Conservation (phyloP, 2,113 vertebrate species). For the Sinosuthora webbiana region DNA sequence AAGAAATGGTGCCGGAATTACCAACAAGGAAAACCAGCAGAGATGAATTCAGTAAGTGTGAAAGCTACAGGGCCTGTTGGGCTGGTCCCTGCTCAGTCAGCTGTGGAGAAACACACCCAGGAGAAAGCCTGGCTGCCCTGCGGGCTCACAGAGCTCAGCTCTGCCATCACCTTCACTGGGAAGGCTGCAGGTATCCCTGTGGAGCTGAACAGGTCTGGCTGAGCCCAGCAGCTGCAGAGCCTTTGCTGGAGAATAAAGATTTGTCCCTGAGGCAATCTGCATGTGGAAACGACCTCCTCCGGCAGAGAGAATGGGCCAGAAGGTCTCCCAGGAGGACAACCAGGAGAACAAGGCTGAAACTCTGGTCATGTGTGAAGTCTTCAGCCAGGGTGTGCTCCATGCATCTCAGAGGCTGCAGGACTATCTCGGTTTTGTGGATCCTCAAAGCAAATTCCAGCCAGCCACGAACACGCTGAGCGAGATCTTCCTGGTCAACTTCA, state of each 20-base stretch:
- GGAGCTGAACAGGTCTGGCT: neutral
- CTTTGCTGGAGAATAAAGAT: neutral
- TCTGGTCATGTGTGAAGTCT: conserved; percentile 22
- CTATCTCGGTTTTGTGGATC: conserved; percentile 67
- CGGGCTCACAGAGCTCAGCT: neutral
- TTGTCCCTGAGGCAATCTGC: neutral
- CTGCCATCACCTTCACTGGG: neutral
- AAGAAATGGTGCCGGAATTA: neutral
- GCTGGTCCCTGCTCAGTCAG: neutral
- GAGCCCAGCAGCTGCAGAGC: neutral
- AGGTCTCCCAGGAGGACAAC: neutral
- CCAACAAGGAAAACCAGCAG: neutral
- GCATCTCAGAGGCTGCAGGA: conserved; percentile 60
- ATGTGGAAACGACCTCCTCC: neutral
- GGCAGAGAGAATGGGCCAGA: conserved; percentile 57
- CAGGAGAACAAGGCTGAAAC: conserved; percentile 18
- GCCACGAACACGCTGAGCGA: conserved; percentile 20
- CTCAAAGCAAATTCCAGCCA: conserved; percentile 49
- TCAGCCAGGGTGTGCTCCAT: conserved; percentile 35
- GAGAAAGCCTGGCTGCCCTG: neutral
- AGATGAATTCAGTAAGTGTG: neutral
- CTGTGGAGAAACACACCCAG: neutral
- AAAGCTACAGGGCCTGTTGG: neutral
- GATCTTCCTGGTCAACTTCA: conserved; percentile 68
- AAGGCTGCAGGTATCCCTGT: neutral